Evolutionary conservation across 2,113 vertebrate genomes (phyloP), one percentile per base, ranked within the genome.

Genomic region (Rhinogobius similis): DNA sequence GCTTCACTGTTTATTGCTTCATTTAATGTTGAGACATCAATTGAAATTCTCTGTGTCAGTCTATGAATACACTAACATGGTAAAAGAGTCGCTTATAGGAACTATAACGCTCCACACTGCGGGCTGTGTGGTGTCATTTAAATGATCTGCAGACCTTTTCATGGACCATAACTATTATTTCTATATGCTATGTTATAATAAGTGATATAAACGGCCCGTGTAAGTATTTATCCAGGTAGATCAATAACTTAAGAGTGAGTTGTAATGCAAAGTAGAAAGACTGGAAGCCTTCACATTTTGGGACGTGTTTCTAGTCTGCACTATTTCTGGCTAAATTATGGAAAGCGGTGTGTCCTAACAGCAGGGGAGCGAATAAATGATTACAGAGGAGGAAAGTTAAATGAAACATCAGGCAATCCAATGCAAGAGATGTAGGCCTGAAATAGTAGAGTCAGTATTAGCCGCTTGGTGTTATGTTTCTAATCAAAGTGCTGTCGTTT

Each of bases 341-440:
- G 5, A 70, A 39, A 66, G 24, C 16, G 67, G 62, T 26, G 62
- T 10, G 7, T 26, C 26, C 43, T 36, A 67, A 65, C 65, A 44
- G 0, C 14, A n/a, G 10, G n/a, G 18, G 27, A 26, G 72, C 38
- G 10, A 59, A 50, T 10, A 12, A 66, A 67, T 70, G 10, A 44
- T 29, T 67, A 68, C 24, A 48, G 44, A 58, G 62, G 52, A 38
- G 2, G 26, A n/a, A 12, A 61, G 58, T 36, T 36, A n/a, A 61
- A 36, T 11, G 58, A 61, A 61, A 61, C 29, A 61, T 59, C 52
- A 55, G 23, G 52, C 27, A 59, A 59, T 59, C 56, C 9, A n/a
- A 59, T 59, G 56, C 27, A 59, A 59, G 29, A 55, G 50, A 58
- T 29, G 55, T 26, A 59, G 18, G 27, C 27, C 20, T 36, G 4